Evolutionary conservation across 2,888 invertebrate species (phyloP).

Genomic region (Parnassius apollo): DNA sequence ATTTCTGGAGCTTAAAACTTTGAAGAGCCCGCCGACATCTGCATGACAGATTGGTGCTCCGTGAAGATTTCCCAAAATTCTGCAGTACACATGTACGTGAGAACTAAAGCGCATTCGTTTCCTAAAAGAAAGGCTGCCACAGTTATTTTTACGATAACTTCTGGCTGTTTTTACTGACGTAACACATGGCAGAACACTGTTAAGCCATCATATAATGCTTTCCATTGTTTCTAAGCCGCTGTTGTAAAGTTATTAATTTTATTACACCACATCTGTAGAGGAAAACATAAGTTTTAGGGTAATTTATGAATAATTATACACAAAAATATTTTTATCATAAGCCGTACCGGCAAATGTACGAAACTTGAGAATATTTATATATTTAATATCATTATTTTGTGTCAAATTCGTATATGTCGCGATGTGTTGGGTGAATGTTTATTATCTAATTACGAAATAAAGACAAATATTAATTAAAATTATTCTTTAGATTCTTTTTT

Average conservation of each 20-base stretch:
- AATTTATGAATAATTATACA: no score
- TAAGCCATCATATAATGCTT: constrained; percentile 35
- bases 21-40: constrained; percentile 67
- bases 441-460: no score
- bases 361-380: no score
- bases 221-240: constrained; percentile 47
- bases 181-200: constrained; percentile 37
- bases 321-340: no score
- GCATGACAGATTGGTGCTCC: constrained; percentile 65
- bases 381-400: no score
- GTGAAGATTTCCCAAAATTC: constrained; percentile 66
- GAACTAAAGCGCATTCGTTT: constrained; percentile 59
- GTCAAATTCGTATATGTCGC: no score
- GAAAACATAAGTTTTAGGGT: constrained; percentile 14
- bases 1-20: constrained; percentile 64
- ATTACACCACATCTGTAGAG: constrained; percentile 45
- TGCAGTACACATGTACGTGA: constrained; percentile 73
- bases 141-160: constrained; percentile 49
- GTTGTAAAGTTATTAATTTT: constrained; percentile 44
- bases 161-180: constrained; percentile 25
- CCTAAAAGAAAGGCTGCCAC: constrained; percentile 51
- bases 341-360: no score
- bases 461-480: no score
- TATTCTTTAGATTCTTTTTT: no score
- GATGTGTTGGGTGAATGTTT: no score